Conservation (phyloP, 53 echinoderm and acorn worm genomes). For the Astropecten irregularis region DNA sequence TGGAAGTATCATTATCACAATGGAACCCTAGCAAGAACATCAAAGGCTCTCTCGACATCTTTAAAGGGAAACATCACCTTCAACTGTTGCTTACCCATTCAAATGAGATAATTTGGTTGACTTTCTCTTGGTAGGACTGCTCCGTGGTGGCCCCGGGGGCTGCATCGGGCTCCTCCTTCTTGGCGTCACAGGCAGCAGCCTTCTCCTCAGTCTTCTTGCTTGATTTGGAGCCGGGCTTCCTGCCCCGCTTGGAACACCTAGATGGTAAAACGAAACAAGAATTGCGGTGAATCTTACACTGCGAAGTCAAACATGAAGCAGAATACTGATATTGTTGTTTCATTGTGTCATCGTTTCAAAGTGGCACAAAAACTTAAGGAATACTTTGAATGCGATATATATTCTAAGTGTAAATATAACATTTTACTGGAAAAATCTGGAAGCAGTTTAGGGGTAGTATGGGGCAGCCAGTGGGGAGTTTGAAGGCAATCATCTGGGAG, state of each 20-base stretch:
- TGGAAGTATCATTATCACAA: too few species aligned
- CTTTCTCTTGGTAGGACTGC: constrained; percentile 80
- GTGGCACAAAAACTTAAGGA: too few species aligned
- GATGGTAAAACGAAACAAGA: neutral
- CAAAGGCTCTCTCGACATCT: too few species aligned
- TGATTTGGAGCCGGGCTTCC: constrained; percentile 17
- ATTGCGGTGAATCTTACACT: neutral
- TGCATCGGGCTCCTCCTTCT: constrained; percentile 19
- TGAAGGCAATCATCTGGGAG: neutral
- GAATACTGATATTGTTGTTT: too few species aligned
- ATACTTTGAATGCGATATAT: too few species aligned
- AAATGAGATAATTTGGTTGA: constrained; percentile 94
- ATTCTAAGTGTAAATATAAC: too few species aligned
- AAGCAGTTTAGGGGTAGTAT: too few species aligned
- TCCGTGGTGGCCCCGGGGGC: neutral
- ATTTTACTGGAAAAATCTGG: too few species aligned
- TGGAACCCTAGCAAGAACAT: too few species aligned
- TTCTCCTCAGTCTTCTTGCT: constrained; percentile 6
- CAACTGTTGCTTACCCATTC: constrained; percentile 88
- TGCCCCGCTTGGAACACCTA: constrained; percentile 53
- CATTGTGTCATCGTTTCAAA: too few species aligned
- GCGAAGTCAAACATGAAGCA: neutral
- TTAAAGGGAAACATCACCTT: too few species aligned
- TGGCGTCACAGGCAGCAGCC: constrained; percentile 18
- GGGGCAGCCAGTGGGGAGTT: too few species aligned